Base-by-base conservation (phyloP, 2,888 invertebrate species). In the Ceraclea dissimilis region DNA sequence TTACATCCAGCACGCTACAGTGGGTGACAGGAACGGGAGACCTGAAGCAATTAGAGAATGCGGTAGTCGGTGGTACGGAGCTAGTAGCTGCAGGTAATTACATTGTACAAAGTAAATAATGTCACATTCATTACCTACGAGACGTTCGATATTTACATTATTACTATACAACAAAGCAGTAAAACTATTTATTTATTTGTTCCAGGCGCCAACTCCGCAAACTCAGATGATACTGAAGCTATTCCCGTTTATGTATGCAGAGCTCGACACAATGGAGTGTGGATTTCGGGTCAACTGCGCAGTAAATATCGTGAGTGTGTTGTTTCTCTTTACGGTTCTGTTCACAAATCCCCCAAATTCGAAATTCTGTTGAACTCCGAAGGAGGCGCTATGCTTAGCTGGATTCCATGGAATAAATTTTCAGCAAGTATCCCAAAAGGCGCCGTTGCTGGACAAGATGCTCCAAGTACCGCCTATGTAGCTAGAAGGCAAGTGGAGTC, bases 331-430 rank as follows among this genome's bases (percentile, higher is more conserved):
- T 77, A 79, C 62, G 78, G 79, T 19, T 79, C 73, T 63, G 81
- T 77, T 22, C 79, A 80, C 64, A 74, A 76, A 54, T 80, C 82
- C 66, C 73, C 74, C 50, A 69, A 78, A 34, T 88, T 86, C 69
- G 88, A 90, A 67, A 79, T 90, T 21, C 75, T 91, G 51, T 82
- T 88, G 68, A 91, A 90, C 69, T 81, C 84, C 60, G 90, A 90
- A 64, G 83, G 84, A 63, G 84, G 89, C 57, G 88, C 87, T 1
- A 78, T 87, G 56, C 76, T 91, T 46, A 81, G 79, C 60, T 93
- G 93, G 92, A 79, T 79, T 46, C 71, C 78, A n/a, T 90, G 90
- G 86, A 77, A 79, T 62, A 86, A 84, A 69, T 89, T 83, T 67
- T 71, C 71, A 63, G 77, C 77, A 1, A 69, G 73, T 11, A 79